phyloP scores from a whole-genome alignment of 2,888 invertebrate species.

The Gari tellinella region DNA sequence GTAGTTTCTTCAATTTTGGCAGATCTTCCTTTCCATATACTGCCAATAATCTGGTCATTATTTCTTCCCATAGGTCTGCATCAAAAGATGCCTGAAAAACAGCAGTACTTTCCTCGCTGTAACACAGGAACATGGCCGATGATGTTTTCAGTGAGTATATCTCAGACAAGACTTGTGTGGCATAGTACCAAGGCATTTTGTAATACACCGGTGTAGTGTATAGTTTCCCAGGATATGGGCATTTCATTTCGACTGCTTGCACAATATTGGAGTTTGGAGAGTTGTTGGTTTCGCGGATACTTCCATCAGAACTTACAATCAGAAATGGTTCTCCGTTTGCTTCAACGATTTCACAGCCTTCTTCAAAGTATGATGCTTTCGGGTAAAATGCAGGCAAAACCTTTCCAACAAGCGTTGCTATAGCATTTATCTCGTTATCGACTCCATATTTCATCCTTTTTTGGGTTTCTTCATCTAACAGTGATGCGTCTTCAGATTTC shows the following conservation, averaged over 20 bases:
- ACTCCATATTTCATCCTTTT: slow-evolving; percentile 17
- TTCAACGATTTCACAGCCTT: slow-evolving; percentile 48
- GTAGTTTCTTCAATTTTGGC: slow-evolving; percentile 7
- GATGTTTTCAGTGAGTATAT: slow-evolving; percentile 30
- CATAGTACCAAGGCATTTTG: slow-evolving; percentile 33
- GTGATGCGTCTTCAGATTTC: background rate
- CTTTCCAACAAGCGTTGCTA: slow-evolving; percentile 19
- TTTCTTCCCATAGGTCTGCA: slow-evolving; percentile 1
- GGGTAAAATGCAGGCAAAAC: slow-evolving; percentile 19
- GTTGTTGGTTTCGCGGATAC: slow-evolving; percentile 5
- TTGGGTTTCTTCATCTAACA: background rate
- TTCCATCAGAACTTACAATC: slow-evolving; percentile 46
- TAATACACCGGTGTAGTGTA: slow-evolving; percentile 16
- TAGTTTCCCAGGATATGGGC: slow-evolving; percentile 38
- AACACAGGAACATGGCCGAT: slow-evolving; percentile 23
- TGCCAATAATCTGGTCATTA: background rate
- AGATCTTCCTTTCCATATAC: background rate
- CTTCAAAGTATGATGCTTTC: slow-evolving; percentile 4
- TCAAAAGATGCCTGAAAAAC: slow-evolving; percentile 14
- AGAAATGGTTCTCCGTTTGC: too few relatives aligned
- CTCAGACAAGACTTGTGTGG: slow-evolving; percentile 31
- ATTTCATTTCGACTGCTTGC: slow-evolving; percentile 32
- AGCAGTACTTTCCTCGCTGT: slow-evolving; percentile 30
- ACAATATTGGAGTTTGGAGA: background rate
- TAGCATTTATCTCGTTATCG: slow-evolving; percentile 21